Evolutionary conservation across 2,888 invertebrate genomes (phyloP), one percentile per base, ranked within the genome.

Genomic region (Macrosoma leucophasiata): DNA sequence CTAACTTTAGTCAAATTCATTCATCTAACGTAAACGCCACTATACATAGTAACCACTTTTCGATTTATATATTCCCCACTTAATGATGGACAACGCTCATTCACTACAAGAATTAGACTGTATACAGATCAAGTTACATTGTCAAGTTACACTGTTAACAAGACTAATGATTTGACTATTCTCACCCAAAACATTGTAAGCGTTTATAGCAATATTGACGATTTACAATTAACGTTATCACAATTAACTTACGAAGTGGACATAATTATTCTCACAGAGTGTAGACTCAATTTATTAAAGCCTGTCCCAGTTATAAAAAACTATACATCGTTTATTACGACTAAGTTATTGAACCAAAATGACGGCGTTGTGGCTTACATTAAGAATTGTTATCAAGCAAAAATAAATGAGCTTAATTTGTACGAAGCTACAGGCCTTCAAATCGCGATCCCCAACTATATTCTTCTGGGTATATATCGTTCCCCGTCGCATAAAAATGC

Each of bases 111-210:
- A n/a, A n/a, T n/a, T n/a, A n/a, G n/a, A n/a, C n/a, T n/a, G n/a
- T n/a, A n/a, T n/a, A n/a, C n/a, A n/a, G n/a, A n/a, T n/a, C n/a
- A n/a, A n/a, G n/a, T n/a, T n/a, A n/a, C n/a, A n/a, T n/a, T n/a
- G n/a, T n/a, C n/a, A n/a, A n/a, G n/a, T n/a, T n/a, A n/a, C n/a
- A n/a, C n/a, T n/a, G n/a, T n/a, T n/a, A n/a, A n/a, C n/a, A n/a
- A n/a, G n/a, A n/a, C n/a, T n/a, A n/a, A n/a, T n/a, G n/a, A n/a
- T n/a, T n/a, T n/a, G n/a, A n/a, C n/a, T n/a, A n/a, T n/a, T n/a
- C n/a, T n/a, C n/a, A n/a, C n/a, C n/a, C 29, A 29, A 29, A 29
- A 29, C 7, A 29, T 29, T 13, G 13, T 20, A n/a, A 29, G 29
- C 10, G 21, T 29, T 14, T 13, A 21, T 12, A 8, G 10, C 2